phyloP scores from a whole-genome alignment of 1,140 invertebrate species.

The Druon quercuslanigerum region DNA sequence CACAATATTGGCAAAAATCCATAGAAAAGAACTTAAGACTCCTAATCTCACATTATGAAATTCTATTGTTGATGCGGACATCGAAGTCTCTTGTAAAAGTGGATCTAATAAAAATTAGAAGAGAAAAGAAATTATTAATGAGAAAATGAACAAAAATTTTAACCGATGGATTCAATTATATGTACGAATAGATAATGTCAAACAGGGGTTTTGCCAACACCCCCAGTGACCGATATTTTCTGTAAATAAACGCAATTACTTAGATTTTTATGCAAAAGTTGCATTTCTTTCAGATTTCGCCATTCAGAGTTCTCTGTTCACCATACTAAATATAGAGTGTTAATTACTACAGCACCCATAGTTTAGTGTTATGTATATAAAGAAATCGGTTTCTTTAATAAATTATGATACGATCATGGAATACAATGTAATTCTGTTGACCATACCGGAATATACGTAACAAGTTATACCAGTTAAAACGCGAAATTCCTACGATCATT shows the following conservation, averaged over 20 bases:
- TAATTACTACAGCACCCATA: no score
- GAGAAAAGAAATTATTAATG: not conserved
- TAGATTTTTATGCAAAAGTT: no score
- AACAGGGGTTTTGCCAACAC: no score
- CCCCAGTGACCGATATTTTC: no score
- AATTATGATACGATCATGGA: not conserved
- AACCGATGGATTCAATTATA: not conserved
- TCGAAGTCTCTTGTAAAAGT: constrained; percentile 1
- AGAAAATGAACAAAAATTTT: constrained; percentile 1
- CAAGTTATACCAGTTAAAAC: no score
- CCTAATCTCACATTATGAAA: constrained; percentile 17
- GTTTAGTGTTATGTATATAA: no score
- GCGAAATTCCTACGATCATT: no score
- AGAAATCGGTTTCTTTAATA: not conserved
- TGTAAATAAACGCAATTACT: no score
- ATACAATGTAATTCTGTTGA: not conserved
- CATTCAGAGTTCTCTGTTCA: no score
- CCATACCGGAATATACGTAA: no score
- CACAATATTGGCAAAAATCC: not conserved
- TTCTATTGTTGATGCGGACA: constrained; percentile 16
- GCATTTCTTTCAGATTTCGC: no score
- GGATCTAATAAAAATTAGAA: not conserved
- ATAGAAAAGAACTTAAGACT: not conserved
- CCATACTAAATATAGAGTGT: no score
- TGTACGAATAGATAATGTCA: not conserved